phyloP scores from a whole-genome alignment of 2,797 vertebrate species.

The Anguilla megastoma region DNA sequence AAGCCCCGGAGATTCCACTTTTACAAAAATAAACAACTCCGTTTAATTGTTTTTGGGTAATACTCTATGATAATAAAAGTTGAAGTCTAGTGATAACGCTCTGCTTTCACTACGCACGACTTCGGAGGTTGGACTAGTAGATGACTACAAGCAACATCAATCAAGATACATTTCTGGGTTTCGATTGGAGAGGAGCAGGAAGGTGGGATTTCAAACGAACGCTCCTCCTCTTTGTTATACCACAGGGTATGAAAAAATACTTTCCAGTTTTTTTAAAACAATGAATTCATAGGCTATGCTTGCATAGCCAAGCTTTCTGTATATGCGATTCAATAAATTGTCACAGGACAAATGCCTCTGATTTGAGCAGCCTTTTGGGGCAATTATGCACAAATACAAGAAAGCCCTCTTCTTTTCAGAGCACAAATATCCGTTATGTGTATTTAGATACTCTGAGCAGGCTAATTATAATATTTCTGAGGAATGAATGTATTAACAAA shows the following conservation, averaged over 20 bases:
- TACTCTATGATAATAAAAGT: slow-evolving; percentile 47
- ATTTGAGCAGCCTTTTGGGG: not conserved
- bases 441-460: not conserved
- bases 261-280: slow-evolving; percentile 5
- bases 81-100: slow-evolving; percentile 50
- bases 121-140: slow-evolving; percentile 61
- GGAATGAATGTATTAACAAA: not conserved
- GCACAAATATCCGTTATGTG: not conserved
- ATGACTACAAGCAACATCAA: slow-evolving; percentile 45
- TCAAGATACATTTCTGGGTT: slow-evolving; percentile 26
- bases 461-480: not conserved
- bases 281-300: not conserved
- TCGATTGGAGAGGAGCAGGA: slow-evolving; percentile 31
- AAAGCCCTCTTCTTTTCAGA: not conserved
- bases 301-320: not conserved
- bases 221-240: slow-evolving; percentile 27
- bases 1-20: slow-evolving; percentile 10
- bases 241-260: slow-evolving; percentile 31
- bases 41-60: slow-evolving; percentile 34
- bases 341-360: not conserved
- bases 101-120: slow-evolving; percentile 51
- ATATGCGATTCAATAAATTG: not conserved
- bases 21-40: slow-evolving; percentile 8
- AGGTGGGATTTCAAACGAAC: slow-evolving; percentile 7
- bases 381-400: too few relatives aligned